Evolutionary conservation across 2,113 vertebrate genomes (phyloP).

Genomic region (Tupaia tana): DNA sequence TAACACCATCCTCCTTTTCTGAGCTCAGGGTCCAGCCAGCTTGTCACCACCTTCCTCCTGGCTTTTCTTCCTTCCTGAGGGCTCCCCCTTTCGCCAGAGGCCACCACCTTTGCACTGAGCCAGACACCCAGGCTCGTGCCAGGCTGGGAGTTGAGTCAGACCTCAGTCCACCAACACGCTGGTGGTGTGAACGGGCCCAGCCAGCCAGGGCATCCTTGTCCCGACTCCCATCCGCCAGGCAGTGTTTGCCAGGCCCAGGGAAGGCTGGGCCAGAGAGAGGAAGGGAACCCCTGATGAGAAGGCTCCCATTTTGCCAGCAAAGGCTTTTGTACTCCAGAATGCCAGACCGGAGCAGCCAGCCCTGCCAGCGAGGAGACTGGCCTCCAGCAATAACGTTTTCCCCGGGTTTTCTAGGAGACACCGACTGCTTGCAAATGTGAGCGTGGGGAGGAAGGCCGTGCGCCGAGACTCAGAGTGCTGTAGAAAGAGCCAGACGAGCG

Average conservation of each 20-base stretch:
- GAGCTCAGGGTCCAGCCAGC: neutral
- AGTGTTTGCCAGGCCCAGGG: neutral
- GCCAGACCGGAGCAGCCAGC: constrained; percentile 50
- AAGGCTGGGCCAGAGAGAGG: neutral
- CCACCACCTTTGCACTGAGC: neutral
- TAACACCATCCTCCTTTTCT: neutral
- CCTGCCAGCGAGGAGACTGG: constrained; percentile 43
- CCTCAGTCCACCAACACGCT: neutral
- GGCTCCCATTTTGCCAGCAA: constrained; percentile 57
- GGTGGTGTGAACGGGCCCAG: neutral
- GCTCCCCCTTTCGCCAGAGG: neutral
- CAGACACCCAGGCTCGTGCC: neutral
- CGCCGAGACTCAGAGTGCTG: constrained; percentile 45
- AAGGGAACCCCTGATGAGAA: neutral
- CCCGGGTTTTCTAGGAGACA: constrained; percentile 67
- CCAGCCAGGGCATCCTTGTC: constrained; percentile 28
- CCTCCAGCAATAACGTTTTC: constrained; percentile 79
- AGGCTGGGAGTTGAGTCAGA: constrained; percentile 50
- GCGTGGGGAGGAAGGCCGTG: constrained; percentile 51
- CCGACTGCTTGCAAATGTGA: constrained; percentile 76
- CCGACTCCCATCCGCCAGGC: neutral
- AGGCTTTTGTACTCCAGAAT: constrained; percentile 63
- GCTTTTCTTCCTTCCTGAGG: accelerated
- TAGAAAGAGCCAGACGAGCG: constrained; percentile 24
- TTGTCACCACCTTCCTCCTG: neutral